A percentile compares a stretch with the other conserved stretches of the same genome.
These are phyloP conservation scores for Falco cherrug DNA, from an alignment of 2,797 vertebrate species.

Conservation along the genomic window DNA sequence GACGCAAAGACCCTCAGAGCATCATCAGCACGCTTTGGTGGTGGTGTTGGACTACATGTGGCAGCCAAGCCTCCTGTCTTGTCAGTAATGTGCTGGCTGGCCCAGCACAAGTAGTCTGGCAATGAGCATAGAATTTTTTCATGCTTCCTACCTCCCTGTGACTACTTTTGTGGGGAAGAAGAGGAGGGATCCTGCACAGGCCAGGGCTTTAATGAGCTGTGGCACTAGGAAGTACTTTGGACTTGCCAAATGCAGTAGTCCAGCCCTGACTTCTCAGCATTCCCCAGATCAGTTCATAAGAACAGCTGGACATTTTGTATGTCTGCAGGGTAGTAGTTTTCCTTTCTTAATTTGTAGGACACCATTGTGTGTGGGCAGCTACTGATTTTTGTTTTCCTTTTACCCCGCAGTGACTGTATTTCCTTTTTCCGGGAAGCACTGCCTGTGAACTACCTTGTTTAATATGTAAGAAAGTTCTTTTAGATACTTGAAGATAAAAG, in stretches of 20 bases:
- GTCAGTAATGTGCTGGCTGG: background rate
- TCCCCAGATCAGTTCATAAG: background rate
- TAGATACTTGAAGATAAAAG: constrained; percentile 13
- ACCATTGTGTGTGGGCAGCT: background rate
- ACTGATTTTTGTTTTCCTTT: background rate
- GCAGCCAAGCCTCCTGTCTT: background rate
- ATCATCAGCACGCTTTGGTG: rapidly evolving
- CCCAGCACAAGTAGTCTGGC: background rate
- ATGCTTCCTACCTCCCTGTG: background rate
- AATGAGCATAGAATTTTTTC: background rate
- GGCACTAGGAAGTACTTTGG: background rate
- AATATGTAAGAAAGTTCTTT: background rate
- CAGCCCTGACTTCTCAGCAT: background rate
- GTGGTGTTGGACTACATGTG: rapidly evolving
- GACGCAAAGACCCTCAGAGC: background rate
- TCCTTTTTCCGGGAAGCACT: background rate
- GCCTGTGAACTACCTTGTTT: background rate
- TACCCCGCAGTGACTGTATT: background rate
- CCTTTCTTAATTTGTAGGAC: background rate
- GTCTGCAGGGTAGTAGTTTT: background rate
- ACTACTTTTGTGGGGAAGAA: background rate
- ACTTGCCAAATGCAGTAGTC: background rate
- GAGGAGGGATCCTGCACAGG: background rate
- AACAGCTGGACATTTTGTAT: background rate
- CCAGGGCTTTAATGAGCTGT: background rate